A percentile compares a stretch with the other conserved stretches of the same genome.
phyloP scores from a whole-genome alignment of 1,140 invertebrate genomes.

The Galleria mellonella region DNA sequence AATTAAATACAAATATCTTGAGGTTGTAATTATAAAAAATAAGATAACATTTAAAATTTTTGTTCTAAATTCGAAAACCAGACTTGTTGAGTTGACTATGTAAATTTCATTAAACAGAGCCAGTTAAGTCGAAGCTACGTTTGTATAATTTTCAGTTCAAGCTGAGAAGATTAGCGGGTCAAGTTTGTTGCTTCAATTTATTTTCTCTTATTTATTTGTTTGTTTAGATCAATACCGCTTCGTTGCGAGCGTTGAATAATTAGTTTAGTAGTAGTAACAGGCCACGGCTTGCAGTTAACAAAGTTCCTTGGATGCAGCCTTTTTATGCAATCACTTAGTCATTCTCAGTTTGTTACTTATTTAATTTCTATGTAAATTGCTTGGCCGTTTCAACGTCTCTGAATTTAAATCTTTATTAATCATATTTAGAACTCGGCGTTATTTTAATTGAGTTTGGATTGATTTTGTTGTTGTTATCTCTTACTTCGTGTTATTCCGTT shows the following conservation, averaged over 20 bases:
- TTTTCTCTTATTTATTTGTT: constrained; percentile 7
- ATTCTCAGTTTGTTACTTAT: constrained; percentile 6
- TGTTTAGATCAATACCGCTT: constrained; percentile 4
- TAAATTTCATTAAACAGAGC: too few relatives aligned
- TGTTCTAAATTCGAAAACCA: too few relatives aligned
- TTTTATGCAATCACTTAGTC: constrained; percentile 14
- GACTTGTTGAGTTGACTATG: too few relatives aligned
- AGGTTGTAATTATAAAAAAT: too few relatives aligned
- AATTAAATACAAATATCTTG: too few relatives aligned
- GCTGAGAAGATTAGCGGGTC: constrained; percentile 10
- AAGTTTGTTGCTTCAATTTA: constrained; percentile 7
- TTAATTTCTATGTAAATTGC: constrained; percentile 17
- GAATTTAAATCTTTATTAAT: neutral
- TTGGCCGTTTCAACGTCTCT: neutral
- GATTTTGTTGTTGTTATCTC: too few relatives aligned
- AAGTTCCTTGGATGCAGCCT: constrained; percentile 6
- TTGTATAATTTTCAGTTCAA: constrained; percentile 4
- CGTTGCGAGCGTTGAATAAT: constrained; percentile 11
- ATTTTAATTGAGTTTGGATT: too few relatives aligned
- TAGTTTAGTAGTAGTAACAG: constrained; percentile 10
- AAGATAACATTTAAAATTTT: too few relatives aligned
- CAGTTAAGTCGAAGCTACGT: too few relatives aligned
- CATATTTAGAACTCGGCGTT: too few relatives aligned
- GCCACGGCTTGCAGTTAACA: constrained; percentile 3
- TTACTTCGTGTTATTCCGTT: too few relatives aligned